These are phyloP conservation scores for Meteorus sp. DNA, from an alignment of 1,140 invertebrate genomes.

Conservation along the genomic window DNA sequence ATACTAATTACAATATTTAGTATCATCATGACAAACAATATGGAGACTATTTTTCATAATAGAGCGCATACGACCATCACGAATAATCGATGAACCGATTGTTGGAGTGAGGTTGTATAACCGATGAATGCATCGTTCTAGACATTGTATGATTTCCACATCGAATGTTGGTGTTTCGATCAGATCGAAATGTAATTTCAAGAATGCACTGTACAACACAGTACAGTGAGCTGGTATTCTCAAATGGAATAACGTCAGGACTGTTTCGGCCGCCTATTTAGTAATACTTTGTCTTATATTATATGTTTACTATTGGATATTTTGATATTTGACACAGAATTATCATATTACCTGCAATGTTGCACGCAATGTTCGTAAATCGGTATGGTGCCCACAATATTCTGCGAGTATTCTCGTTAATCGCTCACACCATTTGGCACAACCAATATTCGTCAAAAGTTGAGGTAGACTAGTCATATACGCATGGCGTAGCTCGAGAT, in stretches of 20 bases:
- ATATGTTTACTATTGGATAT: too few species aligned
- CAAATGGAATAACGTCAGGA: conserved; percentile 41
- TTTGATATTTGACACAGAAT: too few species aligned
- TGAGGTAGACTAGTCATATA: conserved; percentile 50
- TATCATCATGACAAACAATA: conserved; percentile 34
- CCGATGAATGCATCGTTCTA: conserved; percentile 48
- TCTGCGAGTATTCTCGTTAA: conserved; percentile 45
- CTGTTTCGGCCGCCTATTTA: conserved; percentile 41
- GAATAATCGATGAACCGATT: conserved; percentile 41
- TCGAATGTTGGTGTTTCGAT: conserved; percentile 47
- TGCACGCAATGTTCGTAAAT: conserved; percentile 46
- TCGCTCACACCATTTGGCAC: conserved; percentile 50
- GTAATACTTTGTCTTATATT: conserved; percentile 16
- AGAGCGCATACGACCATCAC: conserved; percentile 41
- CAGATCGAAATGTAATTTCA: conserved; percentile 46
- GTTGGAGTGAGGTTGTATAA: conserved; percentile 45
- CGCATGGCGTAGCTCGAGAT: conserved; percentile 40
- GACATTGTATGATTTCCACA: conserved; percentile 43
- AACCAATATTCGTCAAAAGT: conserved; percentile 44
- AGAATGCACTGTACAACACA: conserved; percentile 42
- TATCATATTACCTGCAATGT: conserved; percentile 51
- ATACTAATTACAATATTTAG: conserved; percentile 39
- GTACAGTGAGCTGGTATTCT: conserved; percentile 41
- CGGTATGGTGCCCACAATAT: conserved; percentile 51
- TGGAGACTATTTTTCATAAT: conserved; percentile 35